Base-by-base conservation (phyloP, 2,888 invertebrate species). In the Limulus polyphemus region DNA sequence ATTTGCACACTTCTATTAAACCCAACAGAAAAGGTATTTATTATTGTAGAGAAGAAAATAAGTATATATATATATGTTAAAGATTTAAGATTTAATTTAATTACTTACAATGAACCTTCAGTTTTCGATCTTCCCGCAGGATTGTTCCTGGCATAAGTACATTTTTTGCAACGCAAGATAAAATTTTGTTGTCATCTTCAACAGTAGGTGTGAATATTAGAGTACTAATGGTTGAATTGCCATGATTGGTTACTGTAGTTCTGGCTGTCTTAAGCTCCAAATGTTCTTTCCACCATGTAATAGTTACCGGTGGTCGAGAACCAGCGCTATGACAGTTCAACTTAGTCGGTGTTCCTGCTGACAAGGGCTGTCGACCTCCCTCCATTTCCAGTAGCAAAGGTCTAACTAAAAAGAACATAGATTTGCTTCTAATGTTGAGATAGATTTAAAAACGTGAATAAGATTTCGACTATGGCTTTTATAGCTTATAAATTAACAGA, bases 231-330 rank as follows among this genome's bases (percentile, higher is more conserved):
- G 67, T 67, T n/a, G 67, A 63, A 59, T 69, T 69, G 17, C 64
- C 65, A 3, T 68, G 68, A n/a, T 57, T 58, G 46, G 64, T 59
- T 11, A 64, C 61, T 46, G 64, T 63, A 47, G 64, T 62, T 49
- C 61, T 61, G 10, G 64, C 59, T 32, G 32, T 32, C 32, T 32
- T 7, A 32, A 32, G 32, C 17, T 64, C 62, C 57, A 64, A 67
- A 56, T 71, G 65, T 17, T 62, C 68, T 58, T 70, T 69, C 59
- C 69, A 69, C 72, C 72, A 72, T 16, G 69, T 65, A 17, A 72
- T 61, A 10, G 62, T 59, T 1, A 71, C 71, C 11, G 70, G 70
- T 7, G 72, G 71, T 52, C 70, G 65, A 4, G 72, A 72, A 1
- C 72, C 71, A 16, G 61, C 63, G 9, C 70, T 61, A 48, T 62